Conservation (phyloP, 2,797 vertebrate genomes). For the Peromyscus attwateri region DNA sequence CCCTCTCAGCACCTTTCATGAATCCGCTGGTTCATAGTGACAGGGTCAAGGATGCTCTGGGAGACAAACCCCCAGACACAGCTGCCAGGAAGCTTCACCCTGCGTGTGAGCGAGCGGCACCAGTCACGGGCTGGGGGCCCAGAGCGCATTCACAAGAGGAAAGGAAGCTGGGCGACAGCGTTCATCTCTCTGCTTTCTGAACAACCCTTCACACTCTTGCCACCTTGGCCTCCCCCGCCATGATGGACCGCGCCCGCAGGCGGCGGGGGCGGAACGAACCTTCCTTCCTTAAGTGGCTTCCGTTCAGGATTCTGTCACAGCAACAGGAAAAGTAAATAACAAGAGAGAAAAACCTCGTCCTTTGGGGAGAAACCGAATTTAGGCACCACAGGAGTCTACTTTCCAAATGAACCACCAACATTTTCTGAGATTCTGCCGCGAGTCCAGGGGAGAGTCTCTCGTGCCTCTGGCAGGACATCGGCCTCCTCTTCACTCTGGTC, state of each 20-base stretch:
- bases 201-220: neutral
- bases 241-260: neutral
- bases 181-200: neutral
- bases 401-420: neutral
- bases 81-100: neutral
- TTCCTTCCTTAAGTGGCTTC: neutral
- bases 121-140: neutral
- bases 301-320: neutral
- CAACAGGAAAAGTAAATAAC: neutral
- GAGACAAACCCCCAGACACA: neutral
- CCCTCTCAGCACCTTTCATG: neutral
- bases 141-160: neutral
- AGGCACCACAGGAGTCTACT: neutral
- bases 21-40: neutral
- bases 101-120: neutral
- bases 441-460: neutral
- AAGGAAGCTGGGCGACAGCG: neutral
- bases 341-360: neutral
- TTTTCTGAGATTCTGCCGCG: conserved; percentile 9
- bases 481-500: neutral
- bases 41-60: neutral
- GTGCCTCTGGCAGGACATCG: neutral
- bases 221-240: neutral
- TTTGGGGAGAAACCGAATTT: neutral
- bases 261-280: neutral